phyloP scores from a whole-genome alignment of 2,888 invertebrate species.

The Aleiodes testaceus region DNA sequence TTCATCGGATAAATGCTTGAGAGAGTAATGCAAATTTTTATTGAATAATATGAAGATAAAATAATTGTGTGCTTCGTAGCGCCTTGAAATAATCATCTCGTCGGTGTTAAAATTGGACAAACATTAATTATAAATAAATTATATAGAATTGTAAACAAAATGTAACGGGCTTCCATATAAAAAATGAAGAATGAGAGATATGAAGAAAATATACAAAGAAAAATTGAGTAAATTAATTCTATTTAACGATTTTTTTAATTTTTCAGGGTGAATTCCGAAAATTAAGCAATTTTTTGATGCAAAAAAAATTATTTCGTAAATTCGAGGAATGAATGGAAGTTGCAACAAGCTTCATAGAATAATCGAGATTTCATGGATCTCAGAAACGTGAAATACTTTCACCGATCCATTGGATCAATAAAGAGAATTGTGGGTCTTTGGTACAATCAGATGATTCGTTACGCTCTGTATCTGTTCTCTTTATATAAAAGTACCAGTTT shows the following conservation, averaged over 20 bases:
- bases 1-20: constrained; percentile 34
- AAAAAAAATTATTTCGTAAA: background rate
- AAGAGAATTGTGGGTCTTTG: background rate
- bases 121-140: constrained; percentile 42
- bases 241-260: constrained; percentile 1
- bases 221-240: constrained; percentile 24
- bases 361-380: constrained; percentile 8
- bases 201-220: constrained; percentile 58
- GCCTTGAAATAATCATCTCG: constrained; percentile 51
- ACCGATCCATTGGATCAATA: background rate
- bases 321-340: no score
- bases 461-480: constrained; percentile 50
- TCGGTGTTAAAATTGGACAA: constrained; percentile 56
- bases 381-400: constrained; percentile 8
- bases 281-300: background rate
- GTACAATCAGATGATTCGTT: constrained; percentile 41
- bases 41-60: constrained; percentile 24
- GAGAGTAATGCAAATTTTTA: background rate
- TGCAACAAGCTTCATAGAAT: no score
- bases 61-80: constrained; percentile 8
- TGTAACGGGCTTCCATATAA: constrained; percentile 68
- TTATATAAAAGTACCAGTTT: constrained; percentile 34
- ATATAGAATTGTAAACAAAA: constrained; percentile 49
- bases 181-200: constrained; percentile 47
- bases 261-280: no score